Evolutionary conservation across 2,888 invertebrate species (phyloP).

Genomic region (Xylocampa areola): DNA sequence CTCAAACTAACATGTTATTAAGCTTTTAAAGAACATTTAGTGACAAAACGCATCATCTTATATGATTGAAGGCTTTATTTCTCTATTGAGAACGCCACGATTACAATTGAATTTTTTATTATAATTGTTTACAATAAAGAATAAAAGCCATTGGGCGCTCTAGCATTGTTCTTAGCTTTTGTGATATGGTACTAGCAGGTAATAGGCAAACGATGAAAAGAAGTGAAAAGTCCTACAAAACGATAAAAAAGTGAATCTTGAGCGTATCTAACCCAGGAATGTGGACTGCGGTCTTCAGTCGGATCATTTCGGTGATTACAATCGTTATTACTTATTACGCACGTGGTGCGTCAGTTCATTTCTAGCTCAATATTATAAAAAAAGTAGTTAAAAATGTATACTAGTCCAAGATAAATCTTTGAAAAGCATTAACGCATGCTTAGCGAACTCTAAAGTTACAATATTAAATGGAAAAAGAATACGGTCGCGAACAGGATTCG

Average conservation of each 20-base stretch:
- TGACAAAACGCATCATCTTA: slow-evolving; percentile 65
- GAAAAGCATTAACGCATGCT: too few species aligned
- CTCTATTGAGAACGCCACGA: slow-evolving; percentile 37
- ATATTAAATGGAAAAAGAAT: too few species aligned
- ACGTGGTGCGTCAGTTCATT: slow-evolving; percentile 23
- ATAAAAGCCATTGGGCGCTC: slow-evolving; percentile 29
- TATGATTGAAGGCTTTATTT: slow-evolving; percentile 52
- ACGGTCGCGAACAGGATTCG: too few species aligned
- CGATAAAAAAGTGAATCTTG: slow-evolving; percentile 64
- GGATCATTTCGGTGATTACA: slow-evolving; percentile 76
- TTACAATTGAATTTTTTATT: slow-evolving; percentile 47
- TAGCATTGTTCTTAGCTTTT: slow-evolving; percentile 7
- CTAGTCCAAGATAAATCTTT: slow-evolving; percentile 16
- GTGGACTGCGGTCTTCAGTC: slow-evolving; percentile 69
- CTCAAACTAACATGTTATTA: slow-evolving; percentile 72
- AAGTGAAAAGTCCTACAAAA: slow-evolving; percentile 59
- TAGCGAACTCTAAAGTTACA: too few species aligned
- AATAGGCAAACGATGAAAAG: slow-evolving; percentile 44
- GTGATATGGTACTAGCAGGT: slow-evolving; percentile 29
- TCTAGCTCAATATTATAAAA: slow-evolving; percentile 16
- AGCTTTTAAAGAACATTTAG: slow-evolving; percentile 77
- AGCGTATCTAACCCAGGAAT: slow-evolving; percentile 73
- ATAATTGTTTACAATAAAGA: slow-evolving; percentile 46
- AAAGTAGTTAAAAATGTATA: background rate
- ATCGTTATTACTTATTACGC: slow-evolving; percentile 68